Evolutionary conservation across 2,888 invertebrate genomes (phyloP).

Genomic region (Mythimna lalbum): DNA sequence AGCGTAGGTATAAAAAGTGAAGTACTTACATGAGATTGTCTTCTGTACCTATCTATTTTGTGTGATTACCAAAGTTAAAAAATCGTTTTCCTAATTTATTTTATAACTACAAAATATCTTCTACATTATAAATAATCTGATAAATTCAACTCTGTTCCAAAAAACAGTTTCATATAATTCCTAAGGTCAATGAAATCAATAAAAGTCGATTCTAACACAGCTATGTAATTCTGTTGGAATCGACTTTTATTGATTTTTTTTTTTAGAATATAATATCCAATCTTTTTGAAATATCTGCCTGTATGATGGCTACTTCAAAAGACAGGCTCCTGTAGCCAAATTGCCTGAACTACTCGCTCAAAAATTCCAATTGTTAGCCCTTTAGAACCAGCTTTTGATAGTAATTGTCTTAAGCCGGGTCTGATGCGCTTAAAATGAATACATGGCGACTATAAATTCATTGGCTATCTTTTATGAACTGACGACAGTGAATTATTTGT

Average conservation of each 20-base stretch:
- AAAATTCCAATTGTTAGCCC: neutral
- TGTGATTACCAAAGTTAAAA: neutral
- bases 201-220: too few relatives aligned
- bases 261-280: constrained; percentile 26
- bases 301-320: neutral
- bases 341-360: neutral
- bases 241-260: constrained; percentile 4
- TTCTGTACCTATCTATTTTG: too few relatives aligned
- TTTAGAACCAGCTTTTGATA: neutral
- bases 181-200: too few relatives aligned
- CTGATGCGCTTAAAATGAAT: constrained; percentile 8
- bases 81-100: constrained; percentile 1
- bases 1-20: too few relatives aligned
- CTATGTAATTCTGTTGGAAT: constrained; percentile 8
- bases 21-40: too few relatives aligned
- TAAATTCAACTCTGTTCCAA: constrained; percentile 23
- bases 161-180: constrained; percentile 9
- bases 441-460: neutral
- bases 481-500: neutral
- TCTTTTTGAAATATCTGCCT: constrained; percentile 12
- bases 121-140: constrained; percentile 37
- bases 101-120: constrained; percentile 36
- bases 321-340: neutral
- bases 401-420: constrained; percentile 15
- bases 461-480: neutral